Evolutionary conservation across 1,140 invertebrate species (phyloP).

Genomic region (Akabosia matsudoensis): DNA sequence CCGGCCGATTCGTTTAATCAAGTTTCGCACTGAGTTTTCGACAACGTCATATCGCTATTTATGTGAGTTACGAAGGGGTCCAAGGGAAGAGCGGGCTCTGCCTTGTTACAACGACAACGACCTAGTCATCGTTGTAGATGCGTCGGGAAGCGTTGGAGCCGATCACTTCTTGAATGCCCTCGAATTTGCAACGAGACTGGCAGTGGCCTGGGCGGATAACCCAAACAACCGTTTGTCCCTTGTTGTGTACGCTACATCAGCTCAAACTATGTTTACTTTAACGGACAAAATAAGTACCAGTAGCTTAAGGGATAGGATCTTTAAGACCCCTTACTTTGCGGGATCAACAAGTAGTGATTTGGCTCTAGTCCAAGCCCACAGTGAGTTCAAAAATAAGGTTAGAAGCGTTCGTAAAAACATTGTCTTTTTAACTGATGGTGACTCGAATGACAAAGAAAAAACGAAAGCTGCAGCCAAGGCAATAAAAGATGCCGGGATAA

Average conservation of each 20-base stretch:
- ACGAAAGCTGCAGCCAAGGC: background rate
- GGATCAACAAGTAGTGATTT: background rate
- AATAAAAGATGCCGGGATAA: background rate
- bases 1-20: background rate
- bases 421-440: slow-evolving; percentile 14
- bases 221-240: background rate
- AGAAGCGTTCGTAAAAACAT: background rate
- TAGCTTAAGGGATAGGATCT: background rate
- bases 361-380: background rate
- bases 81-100: background rate
- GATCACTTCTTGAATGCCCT: background rate
- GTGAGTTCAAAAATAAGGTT: background rate
- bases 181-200: background rate
- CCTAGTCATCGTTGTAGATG: slow-evolving; percentile 22
- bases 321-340: background rate
- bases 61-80: background rate
- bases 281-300: background rate
- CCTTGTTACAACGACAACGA: slow-evolving; percentile 22
- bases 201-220: background rate
- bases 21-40: background rate
- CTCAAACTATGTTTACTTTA: background rate
- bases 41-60: background rate
- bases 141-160: slow-evolving; percentile 22
- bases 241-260: background rate
- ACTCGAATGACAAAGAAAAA: background rate